Base-by-base conservation (phyloP, 2,113 vertebrate species). In the Microcebus lehilahytsara region DNA sequence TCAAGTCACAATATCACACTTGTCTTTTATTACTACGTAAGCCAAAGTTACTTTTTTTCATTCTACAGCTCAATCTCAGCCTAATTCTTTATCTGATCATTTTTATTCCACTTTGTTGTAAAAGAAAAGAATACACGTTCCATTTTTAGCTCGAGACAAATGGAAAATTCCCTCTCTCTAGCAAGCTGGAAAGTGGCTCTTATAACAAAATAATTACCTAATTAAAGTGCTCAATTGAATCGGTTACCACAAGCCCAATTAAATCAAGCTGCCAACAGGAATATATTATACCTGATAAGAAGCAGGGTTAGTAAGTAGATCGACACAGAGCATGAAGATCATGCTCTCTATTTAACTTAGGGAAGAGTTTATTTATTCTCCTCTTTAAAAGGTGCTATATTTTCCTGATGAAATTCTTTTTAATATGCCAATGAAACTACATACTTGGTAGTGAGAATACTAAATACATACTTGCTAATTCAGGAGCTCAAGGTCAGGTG, bases 171-270 rank as follows among this genome's bases (percentile, higher is more conserved):
- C 56, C 78, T 89, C 77, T 97, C 78, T 93, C 89, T 94, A 25
- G 40, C 62, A 96, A 42, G 46, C 56, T 96, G 42, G 90, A 97
- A 91, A 97, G 85, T 46, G 78, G 69, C 89, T 96, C 95, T 94
- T 97, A 92, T 96, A 97, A 97, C 92, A 97, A 98, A 98, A 98
- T 98, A 97, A 98, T 98, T 97, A 92, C 97, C 96, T 97, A 98
- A 98, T 98, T 98, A 97, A 98, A 97, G 96, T 96, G 79, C 83
- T 98, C 94, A 94, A 81, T 97, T 97, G 96, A 97, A 94, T 97
- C 96, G 94, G 96, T 96, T 98, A 96, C 96, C 96, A 95, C 85
- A 97, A 97, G 91, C 96, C 75, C 97, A 98, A 98, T 97, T 98
- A 98, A 97, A 97, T 98, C 96, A 96, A 96, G 93, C 94, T 97